These are phyloP conservation scores for Ypsolopha scabrella DNA, from an alignment of 2,888 invertebrate genomes.

Conservation along the genomic window DNA sequence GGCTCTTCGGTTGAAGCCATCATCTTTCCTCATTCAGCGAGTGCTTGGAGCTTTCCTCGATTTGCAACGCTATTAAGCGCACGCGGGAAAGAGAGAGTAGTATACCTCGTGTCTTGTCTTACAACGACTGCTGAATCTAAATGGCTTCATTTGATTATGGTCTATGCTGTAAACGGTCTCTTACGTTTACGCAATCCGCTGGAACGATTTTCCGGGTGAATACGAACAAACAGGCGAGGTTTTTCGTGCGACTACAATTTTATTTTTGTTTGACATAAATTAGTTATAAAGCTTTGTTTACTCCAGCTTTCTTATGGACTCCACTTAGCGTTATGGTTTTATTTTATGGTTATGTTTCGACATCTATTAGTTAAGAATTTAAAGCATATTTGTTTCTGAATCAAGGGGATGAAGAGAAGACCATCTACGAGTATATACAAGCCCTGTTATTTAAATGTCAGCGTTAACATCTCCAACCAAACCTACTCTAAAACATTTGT, in stretches of 20 bases:
- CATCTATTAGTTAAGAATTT: too few relatives aligned
- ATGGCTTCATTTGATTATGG: constrained; percentile 66
- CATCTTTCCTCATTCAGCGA: constrained; percentile 38
- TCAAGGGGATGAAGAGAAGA: too few relatives aligned
- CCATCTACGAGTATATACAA: too few relatives aligned
- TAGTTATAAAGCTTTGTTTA: too few relatives aligned
- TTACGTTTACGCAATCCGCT: constrained; percentile 55
- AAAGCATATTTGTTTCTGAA: too few relatives aligned
- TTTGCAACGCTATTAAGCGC: constrained; percentile 56
- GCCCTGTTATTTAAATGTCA: not conserved
- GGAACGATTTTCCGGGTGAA: constrained; percentile 19
- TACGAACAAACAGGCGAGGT: too few relatives aligned
- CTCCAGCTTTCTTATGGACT: too few relatives aligned
- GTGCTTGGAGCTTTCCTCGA: constrained; percentile 39
- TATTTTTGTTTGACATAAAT: too few relatives aligned
- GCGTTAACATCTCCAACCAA: not conserved
- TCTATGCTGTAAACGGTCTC: constrained; percentile 38
- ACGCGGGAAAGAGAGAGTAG: constrained; percentile 41
- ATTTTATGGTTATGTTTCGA: too few relatives aligned
- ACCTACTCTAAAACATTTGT: not conserved
- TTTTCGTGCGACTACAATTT: too few relatives aligned
- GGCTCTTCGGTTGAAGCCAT: constrained; percentile 22
- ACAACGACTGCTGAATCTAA: constrained; percentile 54
- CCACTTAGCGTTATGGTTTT: too few relatives aligned
- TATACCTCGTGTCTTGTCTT: constrained; percentile 30